Percentiles rank a stretch among this genome's conserved stretches.
phyloP scores from a whole-genome alignment of 2,888 invertebrate genomes.

The Epirrita christyi region DNA sequence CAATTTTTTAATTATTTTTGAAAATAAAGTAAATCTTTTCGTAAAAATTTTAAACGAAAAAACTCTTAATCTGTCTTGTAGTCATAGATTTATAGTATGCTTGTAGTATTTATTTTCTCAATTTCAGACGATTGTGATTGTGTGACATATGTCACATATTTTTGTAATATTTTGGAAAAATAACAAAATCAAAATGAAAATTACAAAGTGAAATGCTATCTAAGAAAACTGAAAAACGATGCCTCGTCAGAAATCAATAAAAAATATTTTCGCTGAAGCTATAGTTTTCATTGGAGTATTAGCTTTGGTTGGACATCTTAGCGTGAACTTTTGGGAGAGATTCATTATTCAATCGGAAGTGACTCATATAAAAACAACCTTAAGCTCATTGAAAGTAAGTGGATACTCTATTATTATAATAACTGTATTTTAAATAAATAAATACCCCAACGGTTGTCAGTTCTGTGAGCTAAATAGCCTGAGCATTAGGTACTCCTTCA shows the following conservation, averaged over 20 bases:
- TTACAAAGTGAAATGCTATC: conserved; percentile 14
- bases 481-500: too few species aligned
- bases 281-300: conserved; percentile 56
- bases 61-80: too few species aligned
- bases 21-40: too few species aligned
- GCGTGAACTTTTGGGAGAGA: conserved; percentile 65
- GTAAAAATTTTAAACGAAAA: too few species aligned
- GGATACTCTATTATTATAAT: background rate
- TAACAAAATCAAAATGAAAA: conserved; percentile 15
- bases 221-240: conserved; percentile 39
- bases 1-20: too few species aligned
- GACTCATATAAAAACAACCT: conserved; percentile 56
- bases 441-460: too few species aligned
- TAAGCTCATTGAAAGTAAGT: conserved; percentile 61
- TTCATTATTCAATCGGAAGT: conserved; percentile 60
- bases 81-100: too few species aligned
- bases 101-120: too few species aligned
- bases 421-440: too few species aligned
- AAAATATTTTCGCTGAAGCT: conserved; percentile 51
- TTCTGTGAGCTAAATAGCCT: too few species aligned
- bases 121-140: too few species aligned
- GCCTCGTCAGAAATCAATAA: conserved; percentile 49
- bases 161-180: background rate
- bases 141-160: too few species aligned
- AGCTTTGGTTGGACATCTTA: conserved; percentile 59